These are phyloP conservation scores for Drosophila kuntzei DNA, from an alignment of 2,888 invertebrate species.

Conservation along the genomic window DNA sequence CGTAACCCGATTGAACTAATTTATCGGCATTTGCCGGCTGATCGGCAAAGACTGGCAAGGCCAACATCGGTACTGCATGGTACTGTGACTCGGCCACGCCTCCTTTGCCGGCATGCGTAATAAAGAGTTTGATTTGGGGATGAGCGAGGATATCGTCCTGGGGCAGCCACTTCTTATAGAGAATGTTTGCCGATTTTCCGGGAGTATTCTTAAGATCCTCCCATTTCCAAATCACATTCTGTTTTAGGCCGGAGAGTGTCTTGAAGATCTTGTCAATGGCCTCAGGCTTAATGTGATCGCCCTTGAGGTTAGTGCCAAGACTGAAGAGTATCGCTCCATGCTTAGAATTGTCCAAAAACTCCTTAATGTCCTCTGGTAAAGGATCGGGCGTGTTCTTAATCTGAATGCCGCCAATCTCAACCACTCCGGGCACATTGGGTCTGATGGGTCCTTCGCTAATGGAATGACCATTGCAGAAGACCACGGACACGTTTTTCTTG, in stretches of 20 bases:
- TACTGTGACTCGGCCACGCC: conserved; percentile 88
- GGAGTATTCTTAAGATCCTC: conserved; percentile 86
- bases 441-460: conserved; percentile 82
- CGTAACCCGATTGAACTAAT: conserved; percentile 74
- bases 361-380: conserved; percentile 83
- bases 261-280: conserved; percentile 87
- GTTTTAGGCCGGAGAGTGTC: conserved; percentile 87
- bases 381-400: conserved; percentile 79
- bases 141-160: conserved; percentile 89
- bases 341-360: conserved; percentile 81
- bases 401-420: conserved; percentile 85
- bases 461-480: conserved; percentile 79
- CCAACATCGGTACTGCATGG: conserved; percentile 87
- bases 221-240: conserved; percentile 90
- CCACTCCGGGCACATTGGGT: conserved; percentile 81
- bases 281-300: conserved; percentile 85
- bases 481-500: conserved; percentile 80
- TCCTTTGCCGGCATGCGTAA: conserved; percentile 89
- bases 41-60: conserved; percentile 83
- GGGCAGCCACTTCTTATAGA: conserved; percentile 88
- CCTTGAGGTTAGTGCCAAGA: conserved; percentile 85
- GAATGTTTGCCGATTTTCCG: conserved; percentile 85
- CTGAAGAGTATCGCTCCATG: conserved; percentile 86
- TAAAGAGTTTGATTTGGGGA: conserved; percentile 87
- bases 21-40: conserved; percentile 79